Base-by-base conservation (phyloP, 2,888 invertebrate genomes). In the Sphaerophoria taeniata region DNA sequence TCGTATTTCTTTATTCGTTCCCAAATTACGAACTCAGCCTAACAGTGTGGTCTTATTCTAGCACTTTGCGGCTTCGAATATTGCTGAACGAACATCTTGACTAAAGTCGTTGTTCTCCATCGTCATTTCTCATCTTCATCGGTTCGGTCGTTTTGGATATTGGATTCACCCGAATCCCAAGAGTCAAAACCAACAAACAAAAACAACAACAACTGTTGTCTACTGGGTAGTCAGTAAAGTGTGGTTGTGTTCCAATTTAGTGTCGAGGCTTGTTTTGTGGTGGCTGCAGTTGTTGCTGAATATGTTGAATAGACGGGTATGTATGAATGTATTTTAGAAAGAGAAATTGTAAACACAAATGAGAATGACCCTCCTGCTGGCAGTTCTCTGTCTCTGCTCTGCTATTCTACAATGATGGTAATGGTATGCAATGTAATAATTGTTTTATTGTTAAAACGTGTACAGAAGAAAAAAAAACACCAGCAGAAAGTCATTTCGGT, bases 311-410 rank as follows among this genome's bases (percentile, higher is more conserved):
- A 24, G 24, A 24, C 24, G 24, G 24, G 24, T 24, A 24, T 24
- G 24, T 24, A 45, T 71, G 56, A 6, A 31, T n/a, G 12, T 45
- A 31, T 39, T n/a, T 53, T 53, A 61, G 73, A 82, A 78, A 83
- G 78, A 78, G 78, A 78, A 78, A 78, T 83, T 83, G 73, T 83
- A 83, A 78, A 78, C 78, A 78, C 36, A 78, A 83, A 70, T 69
- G 61, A 73, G 73, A 83, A 70, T 69, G 61, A 73, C 74, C 82
- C 60, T 73, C 72, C 43, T 39, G 67, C 60, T 43, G 24, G 24
- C 24, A 2, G 24, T 24, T 24, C 24, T 2, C 24, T 24, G 24
- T 24, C 24, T 24, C 24, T 24, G 24, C 24, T 24, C 24, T 24
- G 24, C 24, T 24, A 24, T 24, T 24, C 24, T 24, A 24, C 6